Percentiles rank a stretch among this genome's conserved stretches.
Evolutionary conservation across 1,140 invertebrate species (phyloP).

Genomic region (Calycopis cecrops): DNA sequence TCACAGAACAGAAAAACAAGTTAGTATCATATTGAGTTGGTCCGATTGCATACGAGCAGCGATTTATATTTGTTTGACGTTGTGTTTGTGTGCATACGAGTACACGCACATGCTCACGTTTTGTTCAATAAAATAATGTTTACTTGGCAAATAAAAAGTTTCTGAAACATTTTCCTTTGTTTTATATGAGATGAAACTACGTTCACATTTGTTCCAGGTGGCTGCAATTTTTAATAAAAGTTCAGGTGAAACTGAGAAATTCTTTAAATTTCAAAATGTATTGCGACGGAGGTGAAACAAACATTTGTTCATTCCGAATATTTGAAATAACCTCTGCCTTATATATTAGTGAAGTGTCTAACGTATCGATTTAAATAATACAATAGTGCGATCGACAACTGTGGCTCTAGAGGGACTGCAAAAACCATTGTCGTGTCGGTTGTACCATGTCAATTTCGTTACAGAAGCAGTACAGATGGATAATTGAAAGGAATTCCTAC

Average conservation of each 20-base stretch:
- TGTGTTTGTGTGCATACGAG: not conserved
- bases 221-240: not conserved
- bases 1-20: too few relatives aligned
- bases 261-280: not conserved
- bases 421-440: too few relatives aligned
- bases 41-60: too few relatives aligned
- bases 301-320: not conserved
- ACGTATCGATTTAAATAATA: too few relatives aligned
- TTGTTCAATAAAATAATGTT: slow-evolving; percentile 8
- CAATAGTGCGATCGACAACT: too few relatives aligned
- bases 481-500: too few relatives aligned
- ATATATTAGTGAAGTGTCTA: too few relatives aligned
- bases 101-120: not conserved
- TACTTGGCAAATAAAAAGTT: slow-evolving; percentile 1
- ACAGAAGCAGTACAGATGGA: too few relatives aligned
- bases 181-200: not conserved
- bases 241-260: not conserved
- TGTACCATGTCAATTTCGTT: too few relatives aligned
- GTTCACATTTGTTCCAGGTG: not conserved
- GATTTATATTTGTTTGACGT: not conserved
- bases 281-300: not conserved
- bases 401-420: too few relatives aligned
- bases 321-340: too few relatives aligned
- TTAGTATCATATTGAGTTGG: not conserved
- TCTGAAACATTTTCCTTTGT: not conserved